These are phyloP conservation scores for Bicyclus anynana DNA, from an alignment of 1,140 invertebrate genomes.

Conservation along the genomic window DNA sequence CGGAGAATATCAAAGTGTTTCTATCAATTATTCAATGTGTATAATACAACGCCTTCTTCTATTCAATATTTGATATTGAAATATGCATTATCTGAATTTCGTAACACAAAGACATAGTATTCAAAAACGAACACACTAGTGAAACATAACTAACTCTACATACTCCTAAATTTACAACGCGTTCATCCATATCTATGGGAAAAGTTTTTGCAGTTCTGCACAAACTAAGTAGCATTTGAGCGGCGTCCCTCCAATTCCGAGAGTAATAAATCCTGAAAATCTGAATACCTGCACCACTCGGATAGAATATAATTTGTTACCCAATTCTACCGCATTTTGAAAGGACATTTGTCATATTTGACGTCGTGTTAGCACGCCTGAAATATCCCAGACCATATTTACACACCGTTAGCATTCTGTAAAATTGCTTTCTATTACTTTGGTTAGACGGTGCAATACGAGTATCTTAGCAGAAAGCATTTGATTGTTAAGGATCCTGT, in stretches of 20 bases:
- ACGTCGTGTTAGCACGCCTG: constrained; percentile 27
- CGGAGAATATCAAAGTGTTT: too few relatives aligned
- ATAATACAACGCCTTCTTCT: too few relatives aligned
- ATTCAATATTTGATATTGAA: too few relatives aligned
- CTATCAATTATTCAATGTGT: too few relatives aligned
- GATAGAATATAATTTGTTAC: constrained; percentile 44
- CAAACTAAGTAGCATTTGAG: constrained; percentile 32
- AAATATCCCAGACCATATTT: constrained; percentile 22
- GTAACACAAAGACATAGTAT: too few relatives aligned
- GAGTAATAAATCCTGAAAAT: constrained; percentile 42
- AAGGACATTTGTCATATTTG: constrained; percentile 39
- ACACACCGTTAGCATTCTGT: constrained; percentile 19
- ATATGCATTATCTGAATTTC: too few relatives aligned
- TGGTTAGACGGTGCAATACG: too few relatives aligned
- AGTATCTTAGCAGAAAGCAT: too few relatives aligned
- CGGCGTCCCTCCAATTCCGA: constrained; percentile 30
- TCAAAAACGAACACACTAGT: too few relatives aligned
- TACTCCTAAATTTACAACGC: not conserved
- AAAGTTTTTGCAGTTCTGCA: constrained; percentile 32
- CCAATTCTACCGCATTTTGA: constrained; percentile 28
- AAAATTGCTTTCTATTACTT: not conserved
- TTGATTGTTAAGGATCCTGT: too few relatives aligned
- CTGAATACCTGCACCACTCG: constrained; percentile 38
- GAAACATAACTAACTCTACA: not conserved
- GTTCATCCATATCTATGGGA: constrained; percentile 23